Conservation (phyloP, 2,888 invertebrate species). For the Philonicus albiceps region DNA sequence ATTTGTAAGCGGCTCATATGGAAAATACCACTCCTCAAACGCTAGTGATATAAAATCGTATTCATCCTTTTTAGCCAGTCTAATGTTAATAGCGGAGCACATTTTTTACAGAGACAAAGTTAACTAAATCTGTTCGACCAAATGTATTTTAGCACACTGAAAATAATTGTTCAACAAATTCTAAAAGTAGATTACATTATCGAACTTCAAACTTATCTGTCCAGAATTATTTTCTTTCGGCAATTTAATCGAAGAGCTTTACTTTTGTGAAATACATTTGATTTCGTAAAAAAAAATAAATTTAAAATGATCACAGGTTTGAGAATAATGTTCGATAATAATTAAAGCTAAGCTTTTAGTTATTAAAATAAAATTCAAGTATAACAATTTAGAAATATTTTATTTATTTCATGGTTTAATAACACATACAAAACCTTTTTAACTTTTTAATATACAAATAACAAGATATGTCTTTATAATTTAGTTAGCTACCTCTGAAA, state of each 20-base stretch:
- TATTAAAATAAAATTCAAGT: too few relatives aligned
- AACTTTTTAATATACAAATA: too few relatives aligned
- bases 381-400: not conserved
- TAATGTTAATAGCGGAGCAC: not conserved
- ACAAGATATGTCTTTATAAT: not conserved
- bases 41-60: not conserved
- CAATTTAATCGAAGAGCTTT: too few relatives aligned
- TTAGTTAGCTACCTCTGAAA: not conserved
- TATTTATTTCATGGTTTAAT: not conserved
- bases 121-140: not conserved
- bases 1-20: conserved; percentile 49
- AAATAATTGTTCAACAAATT: not conserved
- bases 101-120: not conserved
- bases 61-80: not conserved
- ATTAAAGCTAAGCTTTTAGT: too few relatives aligned
- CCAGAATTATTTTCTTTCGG: not conserved
- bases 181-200: not conserved
- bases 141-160: not conserved
- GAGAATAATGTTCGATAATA: too few relatives aligned
- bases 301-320: too few relatives aligned
- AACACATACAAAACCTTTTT: not conserved
- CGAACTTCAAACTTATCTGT: not conserved
- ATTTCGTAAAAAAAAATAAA: too few relatives aligned
- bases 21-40: conserved; percentile 49
- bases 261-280: too few relatives aligned